Base-by-base conservation (phyloP, 1,140 invertebrate genomes). In the Pogonus chalceus region DNA sequence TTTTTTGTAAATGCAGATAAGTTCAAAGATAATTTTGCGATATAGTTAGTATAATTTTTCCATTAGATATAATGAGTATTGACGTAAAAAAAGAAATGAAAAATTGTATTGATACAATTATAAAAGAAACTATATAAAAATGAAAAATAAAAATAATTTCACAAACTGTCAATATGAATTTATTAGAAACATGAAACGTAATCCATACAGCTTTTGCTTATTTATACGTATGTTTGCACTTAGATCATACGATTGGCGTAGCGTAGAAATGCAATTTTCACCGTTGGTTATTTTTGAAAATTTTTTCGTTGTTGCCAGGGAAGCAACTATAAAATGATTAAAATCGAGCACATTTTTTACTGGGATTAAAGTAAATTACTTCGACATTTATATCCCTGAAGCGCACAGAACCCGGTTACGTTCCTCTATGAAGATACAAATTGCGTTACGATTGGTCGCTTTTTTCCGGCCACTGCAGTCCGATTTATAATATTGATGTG, bases 401-500 rank as follows among this genome's bases (percentile, higher is more conserved):
- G 37, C 37, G 37, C 3, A 7, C 37, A 16, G 18, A 43, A 43
- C 37, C 18, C 9, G 37, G 37, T 43, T 43, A 43, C 18, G 37
- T 43, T 9, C 37, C 3, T 16, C 7, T 43, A 43, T 43, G 37
- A 43, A 43, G 37, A 43, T 43, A 43, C 37, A 43, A 43, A 43
- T 43, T 43, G 37, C 37, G 37, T 43, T 43, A 43, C 37, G 37
- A 43, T 43, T 43, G 37, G 37, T 18, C 37, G 18, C 37, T 4
- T 18, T 43, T 43, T 43, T 43, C 18, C 18, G 4, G 37, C 18
- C 37, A 43, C 26, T 43, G 37, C 37, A 43, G 37, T 43, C 9
- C 37, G 37, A 43, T 43, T 43, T 43, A 16, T 43, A 43, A 43
- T 43, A 43, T 43, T 43, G 37, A 43, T 43, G 37, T 43, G 37